phyloP scores from a whole-genome alignment of 2,888 invertebrate genomes.

The Synanthedon vespiformis region DNA sequence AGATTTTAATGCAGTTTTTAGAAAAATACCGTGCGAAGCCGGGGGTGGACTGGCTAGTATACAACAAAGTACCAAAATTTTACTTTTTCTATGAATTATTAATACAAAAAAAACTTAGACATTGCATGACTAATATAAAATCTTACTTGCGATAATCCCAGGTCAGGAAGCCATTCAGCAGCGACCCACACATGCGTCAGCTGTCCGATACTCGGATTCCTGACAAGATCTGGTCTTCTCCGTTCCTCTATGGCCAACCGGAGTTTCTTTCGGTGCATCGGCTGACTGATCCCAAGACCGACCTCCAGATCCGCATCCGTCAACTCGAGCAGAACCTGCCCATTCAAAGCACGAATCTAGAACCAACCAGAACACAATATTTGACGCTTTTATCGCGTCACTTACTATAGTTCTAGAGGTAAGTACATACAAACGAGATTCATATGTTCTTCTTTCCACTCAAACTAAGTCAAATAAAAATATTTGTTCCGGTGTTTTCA shows the following conservation, averaged over 20 bases:
- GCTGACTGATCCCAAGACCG: conserved; percentile 90
- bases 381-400: conserved; percentile 67
- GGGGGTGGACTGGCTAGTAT: too few species aligned
- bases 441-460: too few species aligned
- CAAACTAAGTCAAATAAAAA: conserved; percentile 1
- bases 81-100: too few species aligned
- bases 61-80: too few species aligned
- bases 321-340: conserved; percentile 89
- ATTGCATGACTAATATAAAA: background rate
- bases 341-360: conserved; percentile 77
- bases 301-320: conserved; percentile 92
- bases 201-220: conserved; percentile 89
- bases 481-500: too few species aligned
- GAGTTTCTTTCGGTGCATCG: conserved; percentile 93
- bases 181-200: conserved; percentile 94
- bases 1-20: too few species aligned
- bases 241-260: conserved; percentile 94
- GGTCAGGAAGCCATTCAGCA: conserved; percentile 91
- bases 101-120: background rate
- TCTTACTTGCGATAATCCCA: conserved; percentile 83
- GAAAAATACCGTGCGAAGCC: too few species aligned
- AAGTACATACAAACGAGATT: too few species aligned
- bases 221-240: conserved; percentile 85
- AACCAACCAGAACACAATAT: conserved; percentile 73
- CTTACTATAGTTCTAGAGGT: conserved; percentile 4